A percentile compares a stretch with the other conserved stretches of the same genome.
These are phyloP conservation scores for Drosophila saltans DNA, from an alignment of 1,140 invertebrate species.

Conservation along the genomic window DNA sequence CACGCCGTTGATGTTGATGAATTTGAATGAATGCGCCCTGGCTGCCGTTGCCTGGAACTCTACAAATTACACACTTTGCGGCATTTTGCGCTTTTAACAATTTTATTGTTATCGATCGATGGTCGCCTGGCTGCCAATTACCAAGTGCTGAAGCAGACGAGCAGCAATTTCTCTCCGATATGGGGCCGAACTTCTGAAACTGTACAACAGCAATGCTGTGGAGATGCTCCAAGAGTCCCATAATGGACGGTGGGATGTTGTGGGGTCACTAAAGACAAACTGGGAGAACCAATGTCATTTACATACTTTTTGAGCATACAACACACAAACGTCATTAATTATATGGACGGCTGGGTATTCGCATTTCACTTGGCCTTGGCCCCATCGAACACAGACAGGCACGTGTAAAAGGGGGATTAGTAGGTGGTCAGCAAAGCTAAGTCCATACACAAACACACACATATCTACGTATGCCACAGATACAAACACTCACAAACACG, in stretches of 20 bases:
- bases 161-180: conserved; percentile 37
- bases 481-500: background rate
- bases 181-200: background rate
- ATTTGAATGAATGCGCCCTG: conserved; percentile 55
- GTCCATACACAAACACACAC: conserved; percentile 6
- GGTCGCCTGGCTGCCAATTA: conserved; percentile 76
- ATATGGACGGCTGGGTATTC: conserved; percentile 36
- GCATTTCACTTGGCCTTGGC: conserved; percentile 16
- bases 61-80: conserved; percentile 79
- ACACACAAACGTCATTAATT: conserved; percentile 47
- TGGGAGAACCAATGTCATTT: conserved; percentile 16
- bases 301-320: conserved; percentile 22
- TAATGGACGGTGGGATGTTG: no score
- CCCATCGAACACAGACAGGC: conserved; percentile 24
- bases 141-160: conserved; percentile 53
- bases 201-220: background rate
- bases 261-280: background rate
- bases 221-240: background rate
- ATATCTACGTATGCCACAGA: conserved; percentile 29
- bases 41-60: conserved; percentile 27
- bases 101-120: conserved; percentile 79
- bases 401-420: conserved; percentile 51
- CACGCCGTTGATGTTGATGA: conserved; percentile 76
- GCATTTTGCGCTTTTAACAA: conserved; percentile 79
- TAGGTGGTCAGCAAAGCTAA: conserved; percentile 51